Evolutionary conservation across 2,888 invertebrate species (phyloP).

Genomic region (Calameuta filiformis): DNA sequence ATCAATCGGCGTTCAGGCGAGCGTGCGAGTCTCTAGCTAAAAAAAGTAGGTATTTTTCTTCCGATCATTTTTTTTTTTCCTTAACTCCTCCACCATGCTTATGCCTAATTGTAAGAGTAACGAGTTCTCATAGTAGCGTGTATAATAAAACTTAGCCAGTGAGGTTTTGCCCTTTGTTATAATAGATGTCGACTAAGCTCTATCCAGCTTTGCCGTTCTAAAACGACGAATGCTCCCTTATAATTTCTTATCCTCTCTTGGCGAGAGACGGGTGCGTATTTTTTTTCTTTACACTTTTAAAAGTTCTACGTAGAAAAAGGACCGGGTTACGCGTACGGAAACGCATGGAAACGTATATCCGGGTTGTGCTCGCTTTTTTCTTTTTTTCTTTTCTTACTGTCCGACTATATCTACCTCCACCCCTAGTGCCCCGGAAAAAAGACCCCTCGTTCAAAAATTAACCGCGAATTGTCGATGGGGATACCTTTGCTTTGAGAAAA

Average conservation of each 20-base stretch:
- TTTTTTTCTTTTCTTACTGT: background rate
- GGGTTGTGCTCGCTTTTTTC: background rate
- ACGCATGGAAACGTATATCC: slow-evolving; percentile 1
- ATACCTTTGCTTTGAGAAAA: too few relatives aligned
- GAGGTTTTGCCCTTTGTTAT: background rate
- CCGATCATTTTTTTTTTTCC: background rate
- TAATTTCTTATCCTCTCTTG: background rate
- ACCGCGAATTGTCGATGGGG: background rate
- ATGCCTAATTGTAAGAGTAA: background rate
- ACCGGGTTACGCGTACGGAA: slow-evolving; percentile 1
- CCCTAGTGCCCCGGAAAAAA: background rate
- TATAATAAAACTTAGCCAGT: background rate
- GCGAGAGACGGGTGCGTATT: background rate
- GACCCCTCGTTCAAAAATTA: background rate
- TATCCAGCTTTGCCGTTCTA: background rate
- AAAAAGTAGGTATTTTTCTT: background rate
- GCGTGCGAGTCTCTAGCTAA: background rate
- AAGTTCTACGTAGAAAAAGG: background rate
- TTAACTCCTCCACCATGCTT: slow-evolving; percentile 3
- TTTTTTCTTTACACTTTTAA: background rate
- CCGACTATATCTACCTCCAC: background rate
- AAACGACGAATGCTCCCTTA: background rate
- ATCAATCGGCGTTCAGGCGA: background rate
- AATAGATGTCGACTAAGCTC: background rate
- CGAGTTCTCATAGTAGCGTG: background rate